phyloP scores from a whole-genome alignment of 2,113 vertebrate genomes.

The Mionectes macconnelli region DNA sequence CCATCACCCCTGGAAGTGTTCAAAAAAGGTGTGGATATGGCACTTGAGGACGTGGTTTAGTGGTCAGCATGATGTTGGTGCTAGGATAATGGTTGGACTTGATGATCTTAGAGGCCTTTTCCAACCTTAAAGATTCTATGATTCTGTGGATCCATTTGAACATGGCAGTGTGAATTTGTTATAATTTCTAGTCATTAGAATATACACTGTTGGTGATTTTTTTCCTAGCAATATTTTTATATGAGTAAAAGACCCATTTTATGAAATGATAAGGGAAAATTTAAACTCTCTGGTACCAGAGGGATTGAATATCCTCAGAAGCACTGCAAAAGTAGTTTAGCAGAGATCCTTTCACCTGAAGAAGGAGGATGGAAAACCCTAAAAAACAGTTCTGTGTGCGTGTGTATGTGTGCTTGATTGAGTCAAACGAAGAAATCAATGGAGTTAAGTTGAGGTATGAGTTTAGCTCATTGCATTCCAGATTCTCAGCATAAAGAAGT shows the following conservation, averaged over 20 bases:
- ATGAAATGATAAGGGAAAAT: not conserved
- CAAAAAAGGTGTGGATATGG: not conserved
- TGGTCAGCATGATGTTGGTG: not conserved
- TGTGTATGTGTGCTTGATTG: not conserved
- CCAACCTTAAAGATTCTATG: not conserved
- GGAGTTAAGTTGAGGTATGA: not conserved
- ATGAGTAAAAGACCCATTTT: not conserved
- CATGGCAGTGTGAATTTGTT: not conserved
- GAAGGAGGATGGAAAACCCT: not conserved
- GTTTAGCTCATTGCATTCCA: not conserved
- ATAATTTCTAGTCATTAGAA: not conserved
- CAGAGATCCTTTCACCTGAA: not conserved
- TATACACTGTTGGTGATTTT: not conserved
- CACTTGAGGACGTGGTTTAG: not conserved
- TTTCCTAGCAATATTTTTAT: not conserved
- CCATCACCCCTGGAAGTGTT: not conserved
- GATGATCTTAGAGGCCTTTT: not conserved
- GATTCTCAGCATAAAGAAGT: not conserved
- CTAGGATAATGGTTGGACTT: not conserved
- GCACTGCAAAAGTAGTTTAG: not conserved
- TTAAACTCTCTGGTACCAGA: not conserved
- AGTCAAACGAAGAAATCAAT: not conserved
- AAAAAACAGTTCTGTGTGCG: not conserved
- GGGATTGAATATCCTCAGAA: not conserved
- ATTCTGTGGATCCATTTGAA: not conserved